These are phyloP conservation scores for Nudaria mundana DNA, from an alignment of 2,888 invertebrate genomes.

Conservation along the genomic window DNA sequence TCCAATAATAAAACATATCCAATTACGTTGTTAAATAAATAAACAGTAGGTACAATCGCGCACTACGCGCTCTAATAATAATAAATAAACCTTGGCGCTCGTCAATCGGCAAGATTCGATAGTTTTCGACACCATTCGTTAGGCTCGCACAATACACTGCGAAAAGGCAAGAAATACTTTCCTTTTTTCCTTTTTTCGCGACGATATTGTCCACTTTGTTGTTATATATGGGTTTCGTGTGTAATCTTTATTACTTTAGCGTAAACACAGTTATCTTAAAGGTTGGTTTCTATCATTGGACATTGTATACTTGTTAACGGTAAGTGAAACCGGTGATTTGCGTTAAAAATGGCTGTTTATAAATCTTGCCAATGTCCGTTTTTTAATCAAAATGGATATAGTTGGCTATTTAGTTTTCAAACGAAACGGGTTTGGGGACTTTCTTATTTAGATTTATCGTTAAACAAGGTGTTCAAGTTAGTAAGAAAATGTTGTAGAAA, in stretches of 20 bases:
- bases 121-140: slow-evolving; percentile 35
- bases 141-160: slow-evolving; percentile 30
- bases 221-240: slow-evolving; percentile 35
- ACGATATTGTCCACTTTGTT: slow-evolving; percentile 38
- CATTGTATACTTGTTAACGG: slow-evolving; percentile 31
- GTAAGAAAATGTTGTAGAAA: too few relatives aligned
- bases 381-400: slow-evolving; percentile 26
- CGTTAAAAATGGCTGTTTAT: slow-evolving; percentile 24
- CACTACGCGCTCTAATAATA: slow-evolving; percentile 25
- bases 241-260: slow-evolving; percentile 38
- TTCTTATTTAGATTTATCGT: background rate
- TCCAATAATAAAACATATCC: slow-evolving; percentile 1
- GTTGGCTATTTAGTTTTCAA: slow-evolving; percentile 4
- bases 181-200: slow-evolving; percentile 23
- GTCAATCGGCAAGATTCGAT: slow-evolving; percentile 29
- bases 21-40: slow-evolving; percentile 12
- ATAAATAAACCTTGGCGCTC: slow-evolving; percentile 25
- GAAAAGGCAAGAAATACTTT: slow-evolving; percentile 32
- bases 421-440: background rate
- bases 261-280: slow-evolving; percentile 39
- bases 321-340: slow-evolving; percentile 20
- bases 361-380: slow-evolving; percentile 24
- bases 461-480: too few relatives aligned
- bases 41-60: slow-evolving; percentile 26
- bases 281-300: slow-evolving; percentile 29